phyloP scores from a whole-genome alignment of 2,797 vertebrate genomes.

The Ceryle rudis region DNA sequence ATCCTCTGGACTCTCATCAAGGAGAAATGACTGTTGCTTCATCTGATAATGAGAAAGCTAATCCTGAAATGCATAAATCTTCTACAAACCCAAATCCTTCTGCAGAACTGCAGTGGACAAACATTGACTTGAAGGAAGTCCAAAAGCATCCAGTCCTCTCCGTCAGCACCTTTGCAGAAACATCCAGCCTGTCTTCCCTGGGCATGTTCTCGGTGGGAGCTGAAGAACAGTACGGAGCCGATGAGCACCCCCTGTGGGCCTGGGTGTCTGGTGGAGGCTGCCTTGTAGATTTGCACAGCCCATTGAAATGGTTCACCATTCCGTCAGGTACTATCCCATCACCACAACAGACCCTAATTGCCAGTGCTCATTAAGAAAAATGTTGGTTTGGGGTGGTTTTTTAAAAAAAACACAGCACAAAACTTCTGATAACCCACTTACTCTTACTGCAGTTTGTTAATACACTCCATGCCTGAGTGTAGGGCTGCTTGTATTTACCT shows the following conservation, averaged over 20 bases:
- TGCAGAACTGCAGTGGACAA: conserved; percentile 89
- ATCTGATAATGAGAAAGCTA: not conserved
- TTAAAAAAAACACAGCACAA: not conserved
- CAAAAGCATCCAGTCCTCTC: conserved; percentile 70
- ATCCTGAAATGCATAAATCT: not conserved
- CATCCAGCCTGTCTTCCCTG: conserved; percentile 86
- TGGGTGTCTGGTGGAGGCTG: conserved; percentile 95
- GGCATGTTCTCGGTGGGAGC: conserved; percentile 82
- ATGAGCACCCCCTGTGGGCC: conserved; percentile 90
- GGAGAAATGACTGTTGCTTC: not conserved
- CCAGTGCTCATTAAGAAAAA: not conserved
- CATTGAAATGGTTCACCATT: conserved; percentile 88
- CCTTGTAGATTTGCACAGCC: conserved; percentile 85
- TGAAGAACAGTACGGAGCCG: conserved; percentile 84
- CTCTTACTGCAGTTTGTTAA: not conserved
- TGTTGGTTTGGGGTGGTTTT: not conserved
- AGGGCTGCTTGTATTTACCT: not conserved
- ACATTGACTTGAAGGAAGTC: conserved; percentile 91
- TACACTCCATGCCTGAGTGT: not conserved
- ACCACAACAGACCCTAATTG: not conserved
- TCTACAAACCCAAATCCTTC: conserved; percentile 16
- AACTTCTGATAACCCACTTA: not conserved
- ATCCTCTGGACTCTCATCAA: not conserved
- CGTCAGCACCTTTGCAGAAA: conserved; percentile 75
- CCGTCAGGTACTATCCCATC: conserved; percentile 78